Percentiles rank a stretch among this genome's conserved stretches.
These are phyloP conservation scores for Leptinotarsa haldemani DNA, from an alignment of 2,888 invertebrate genomes.

Conservation along the genomic window DNA sequence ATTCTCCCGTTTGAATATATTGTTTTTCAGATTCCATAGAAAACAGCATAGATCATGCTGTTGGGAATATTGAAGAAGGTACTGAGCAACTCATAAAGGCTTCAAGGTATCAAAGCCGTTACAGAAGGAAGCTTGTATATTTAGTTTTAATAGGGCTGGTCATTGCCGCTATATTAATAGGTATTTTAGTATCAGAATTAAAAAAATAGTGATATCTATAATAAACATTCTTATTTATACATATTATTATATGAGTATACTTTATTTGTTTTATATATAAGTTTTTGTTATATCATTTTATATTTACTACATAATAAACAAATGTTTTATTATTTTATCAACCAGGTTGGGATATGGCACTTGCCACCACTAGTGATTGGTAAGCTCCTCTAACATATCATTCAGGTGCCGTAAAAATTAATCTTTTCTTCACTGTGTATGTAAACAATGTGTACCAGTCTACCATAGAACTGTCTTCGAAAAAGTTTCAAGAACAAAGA, in stretches of 20 bases:
- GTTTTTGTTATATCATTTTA: too few relatives aligned
- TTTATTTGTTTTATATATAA: too few relatives aligned
- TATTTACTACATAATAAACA: too few relatives aligned
- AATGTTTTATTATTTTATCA: too few relatives aligned
- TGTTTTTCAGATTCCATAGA: slow-evolving; percentile 81
- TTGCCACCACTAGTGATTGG: too few relatives aligned
- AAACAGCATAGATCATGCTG: slow-evolving; percentile 80
- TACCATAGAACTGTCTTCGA: too few relatives aligned
- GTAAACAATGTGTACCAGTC: too few relatives aligned
- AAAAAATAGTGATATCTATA: slow-evolving; percentile 29
- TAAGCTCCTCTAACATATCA: too few relatives aligned
- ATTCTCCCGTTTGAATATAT: slow-evolving; percentile 2
- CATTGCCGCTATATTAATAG: slow-evolving; percentile 75
- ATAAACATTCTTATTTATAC: slow-evolving; percentile 1
- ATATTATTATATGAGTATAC: neutral
- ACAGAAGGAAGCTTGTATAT: slow-evolving; percentile 80
- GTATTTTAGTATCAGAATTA: slow-evolving; percentile 67
- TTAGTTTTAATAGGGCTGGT: slow-evolving; percentile 76
- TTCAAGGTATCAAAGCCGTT: slow-evolving; percentile 80
- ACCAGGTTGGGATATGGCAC: too few relatives aligned
- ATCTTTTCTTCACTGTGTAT: too few relatives aligned
- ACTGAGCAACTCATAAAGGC: slow-evolving; percentile 84
- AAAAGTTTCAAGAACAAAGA: too few relatives aligned
- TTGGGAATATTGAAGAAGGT: slow-evolving; percentile 82
- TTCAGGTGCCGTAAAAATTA: too few relatives aligned